Conservation (phyloP, 2,797 vertebrate genomes). For the Rhinatrema bivittatum region DNA sequence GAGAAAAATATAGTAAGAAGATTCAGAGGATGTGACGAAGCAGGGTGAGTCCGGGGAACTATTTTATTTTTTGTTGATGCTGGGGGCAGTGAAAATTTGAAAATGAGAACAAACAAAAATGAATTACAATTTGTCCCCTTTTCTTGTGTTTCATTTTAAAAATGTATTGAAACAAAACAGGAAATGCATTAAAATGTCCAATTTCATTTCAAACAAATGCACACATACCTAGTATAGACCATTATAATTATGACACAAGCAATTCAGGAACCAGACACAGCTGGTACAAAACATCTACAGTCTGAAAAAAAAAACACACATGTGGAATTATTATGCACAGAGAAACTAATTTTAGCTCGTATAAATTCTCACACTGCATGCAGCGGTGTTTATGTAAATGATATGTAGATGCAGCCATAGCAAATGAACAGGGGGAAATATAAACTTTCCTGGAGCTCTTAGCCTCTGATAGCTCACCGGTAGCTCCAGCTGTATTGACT, state of each 20-base stretch:
- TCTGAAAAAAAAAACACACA: constrained; percentile 33
- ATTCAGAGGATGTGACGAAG: too few relatives aligned
- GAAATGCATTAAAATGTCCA: too few relatives aligned
- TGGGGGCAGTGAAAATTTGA: too few relatives aligned
- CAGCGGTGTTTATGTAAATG: constrained; percentile 39
- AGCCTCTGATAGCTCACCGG: constrained; percentile 17
- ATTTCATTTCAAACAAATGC: too few relatives aligned
- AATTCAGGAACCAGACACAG: constrained; percentile 30
- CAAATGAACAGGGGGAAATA: constrained; percentile 29
- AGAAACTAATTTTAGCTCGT: constrained; percentile 34
- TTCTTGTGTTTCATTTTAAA: too few relatives aligned
- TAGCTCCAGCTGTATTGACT: constrained; percentile 8
- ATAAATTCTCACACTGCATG: constrained; percentile 20
- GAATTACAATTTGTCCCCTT: too few relatives aligned
- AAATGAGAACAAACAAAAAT: too few relatives aligned
- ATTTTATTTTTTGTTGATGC: too few relatives aligned
- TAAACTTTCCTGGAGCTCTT: constrained; percentile 5
- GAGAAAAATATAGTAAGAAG: too few relatives aligned
- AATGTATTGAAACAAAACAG: too few relatives aligned
- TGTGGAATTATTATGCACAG: constrained; percentile 42
- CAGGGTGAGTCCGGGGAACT: too few relatives aligned
- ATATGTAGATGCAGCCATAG: constrained; percentile 38
- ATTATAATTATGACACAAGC: constrained; percentile 10
- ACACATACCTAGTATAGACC: too few relatives aligned
- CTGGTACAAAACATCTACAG: constrained; percentile 38